Conservation (phyloP, 37 sponge, comb jelly and placozoan genomes). For the Cladorhizidae sp. region DNA sequence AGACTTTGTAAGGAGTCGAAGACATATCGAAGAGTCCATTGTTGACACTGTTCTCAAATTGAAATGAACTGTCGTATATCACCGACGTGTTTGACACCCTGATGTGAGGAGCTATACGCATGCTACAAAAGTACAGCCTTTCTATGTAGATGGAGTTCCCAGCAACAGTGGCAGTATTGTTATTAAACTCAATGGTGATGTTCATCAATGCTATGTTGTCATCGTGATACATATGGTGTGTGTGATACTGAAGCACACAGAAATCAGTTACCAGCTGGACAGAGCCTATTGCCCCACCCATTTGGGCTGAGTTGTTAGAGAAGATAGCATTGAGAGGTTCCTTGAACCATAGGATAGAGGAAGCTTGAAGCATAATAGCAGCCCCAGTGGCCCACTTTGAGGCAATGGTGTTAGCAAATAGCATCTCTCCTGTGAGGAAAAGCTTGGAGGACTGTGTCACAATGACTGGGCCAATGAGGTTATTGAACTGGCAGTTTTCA, state of each 20-base stretch:
- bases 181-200: not conserved
- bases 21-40: constrained; percentile 26
- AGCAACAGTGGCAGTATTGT: constrained; percentile 18
- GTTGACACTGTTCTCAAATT: not conserved
- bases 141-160: constrained; percentile 27
- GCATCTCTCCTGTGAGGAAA: constrained; percentile 8
- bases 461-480: too few species aligned
- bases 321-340: constrained; percentile 21
- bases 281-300: constrained; percentile 37
- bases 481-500: too few species aligned
- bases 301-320: constrained; percentile 4
- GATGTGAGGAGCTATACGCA: not conserved
- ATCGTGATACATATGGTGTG: not conserved
- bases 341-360: not conserved
- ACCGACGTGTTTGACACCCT: not conserved
- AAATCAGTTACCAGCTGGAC: not conserved
- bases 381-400: constrained; percentile 16
- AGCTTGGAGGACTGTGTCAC: not conserved
- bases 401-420: not conserved
- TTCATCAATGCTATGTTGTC: constrained; percentile 9
- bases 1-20: not conserved
- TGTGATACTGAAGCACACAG: constrained; percentile 19
- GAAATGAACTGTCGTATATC: constrained; percentile 9
- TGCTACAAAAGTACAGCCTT: constrained; percentile 11
- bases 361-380: constrained; percentile 13